Evolutionary conservation across 2,797 vertebrate species (phyloP), one percentile per base, ranked within the genome.

Genomic region (Lagodon rhomboides): DNA sequence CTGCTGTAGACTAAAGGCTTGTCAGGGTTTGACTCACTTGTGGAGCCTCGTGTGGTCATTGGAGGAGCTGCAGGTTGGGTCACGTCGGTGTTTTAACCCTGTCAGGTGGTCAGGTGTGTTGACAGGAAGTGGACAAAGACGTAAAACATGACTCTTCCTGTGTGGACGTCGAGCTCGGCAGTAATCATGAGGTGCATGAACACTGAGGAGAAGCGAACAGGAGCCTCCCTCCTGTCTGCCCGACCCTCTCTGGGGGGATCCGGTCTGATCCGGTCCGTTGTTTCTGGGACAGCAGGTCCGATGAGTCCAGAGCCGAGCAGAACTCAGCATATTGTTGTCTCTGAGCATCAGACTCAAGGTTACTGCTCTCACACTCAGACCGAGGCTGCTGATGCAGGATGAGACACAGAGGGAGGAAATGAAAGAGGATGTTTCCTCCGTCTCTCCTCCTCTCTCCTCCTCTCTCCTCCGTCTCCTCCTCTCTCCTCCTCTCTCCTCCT

Each of bases 251-350:
- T 0, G 23, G 22, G 34, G 54, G 43, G 12, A 2, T 70, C 49
- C 25, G 51, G 47, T 17, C 23, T 58, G 61, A 2, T 70, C 49
- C 25, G 51, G 47, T 17, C 23, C 51, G 61, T 60, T 46, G 22
- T 6, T 49, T 47, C 34, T 63, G 53, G 58, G 49, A 50, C 73
- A 51, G 63, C 59, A 5, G 49, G 68, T 65, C 59, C 69, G 22
- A 51, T 25, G 59, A 82, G 71, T 72, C 72, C 64, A 56, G 77
- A 62, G 61, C 50, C 22, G 38, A 68, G 61, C 50, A 38, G 44
- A 12, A 47, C 50, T 62, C 66, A 16, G 55, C 23, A 16, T 18
- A 12, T 41, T 27, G 23, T 16, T 41, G 69, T 77, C 71, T 59
- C 56, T 66, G 22, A 44, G 17, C 76, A 66, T 16, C 77, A 58